phyloP scores from a whole-genome alignment of 2,797 vertebrate genomes.

The Coilia nasus region DNA sequence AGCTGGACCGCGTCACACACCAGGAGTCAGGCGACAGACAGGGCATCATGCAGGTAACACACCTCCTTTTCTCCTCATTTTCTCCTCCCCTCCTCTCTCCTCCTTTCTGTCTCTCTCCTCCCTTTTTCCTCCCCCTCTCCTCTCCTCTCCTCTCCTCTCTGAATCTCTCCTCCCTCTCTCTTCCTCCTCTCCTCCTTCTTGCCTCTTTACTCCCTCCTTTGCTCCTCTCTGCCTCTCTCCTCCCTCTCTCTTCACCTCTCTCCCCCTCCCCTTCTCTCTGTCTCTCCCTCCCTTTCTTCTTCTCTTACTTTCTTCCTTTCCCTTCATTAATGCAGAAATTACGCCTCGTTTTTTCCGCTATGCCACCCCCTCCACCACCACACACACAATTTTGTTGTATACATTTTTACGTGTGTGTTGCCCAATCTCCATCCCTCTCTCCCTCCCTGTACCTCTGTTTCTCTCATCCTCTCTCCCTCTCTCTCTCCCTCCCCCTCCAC shows the following conservation, averaged over 20 bases:
- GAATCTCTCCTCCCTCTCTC: background rate
- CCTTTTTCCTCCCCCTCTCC: too few relatives aligned
- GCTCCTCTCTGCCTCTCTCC: background rate
- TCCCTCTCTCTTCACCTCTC: background rate
- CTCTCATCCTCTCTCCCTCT: too few relatives aligned
- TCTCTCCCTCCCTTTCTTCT: background rate
- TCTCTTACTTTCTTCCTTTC: background rate
- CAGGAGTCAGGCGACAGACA: slow-evolving; percentile 78
- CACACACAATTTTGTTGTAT: too few relatives aligned
- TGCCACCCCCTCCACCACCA: too few relatives aligned
- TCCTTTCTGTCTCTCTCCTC: background rate
- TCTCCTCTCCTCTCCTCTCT: too few relatives aligned
- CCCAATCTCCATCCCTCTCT: too few relatives aligned
- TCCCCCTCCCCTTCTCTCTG: background rate
- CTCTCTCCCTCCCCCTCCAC: too few relatives aligned
- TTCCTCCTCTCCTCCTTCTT: background rate
- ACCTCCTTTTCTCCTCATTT: background rate
- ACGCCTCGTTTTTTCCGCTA: too few relatives aligned
- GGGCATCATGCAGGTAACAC: slow-evolving; percentile 83
- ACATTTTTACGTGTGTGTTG: too few relatives aligned
- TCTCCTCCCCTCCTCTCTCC: background rate
- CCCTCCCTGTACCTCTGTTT: too few relatives aligned
- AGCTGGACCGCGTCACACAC: slow-evolving; percentile 85
- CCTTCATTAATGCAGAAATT: too few relatives aligned
- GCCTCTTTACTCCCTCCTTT: background rate